Evolutionary conservation across 2,113 vertebrate species (phyloP), one percentile per base, ranked within the genome.

Genomic region (Phocoena sinus): DNA sequence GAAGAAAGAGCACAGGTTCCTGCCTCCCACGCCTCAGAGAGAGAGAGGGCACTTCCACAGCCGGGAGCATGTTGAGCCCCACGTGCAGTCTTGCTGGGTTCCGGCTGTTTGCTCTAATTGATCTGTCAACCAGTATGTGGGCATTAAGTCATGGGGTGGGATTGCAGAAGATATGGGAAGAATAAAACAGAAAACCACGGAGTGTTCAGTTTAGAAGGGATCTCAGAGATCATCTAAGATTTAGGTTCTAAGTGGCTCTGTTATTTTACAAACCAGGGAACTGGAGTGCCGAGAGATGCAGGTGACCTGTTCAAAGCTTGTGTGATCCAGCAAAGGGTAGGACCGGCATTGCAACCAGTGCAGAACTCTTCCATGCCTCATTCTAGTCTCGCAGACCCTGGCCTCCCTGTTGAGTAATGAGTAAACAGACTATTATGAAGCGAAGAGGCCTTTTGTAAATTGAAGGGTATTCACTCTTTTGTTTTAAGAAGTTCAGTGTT

Each of bases 401-500:
- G n/a, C 13, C 76, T 88, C 67, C 50, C 63, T 74, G 74, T 56
- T 91, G 41, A 41, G 44, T 77, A 33, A 60, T 36, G 67, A 63
- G 73, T 79, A 92, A 95, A 62, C 47, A 92, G 90, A 81, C 36
- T 60, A 67, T 53, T 65, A 47, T 67, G 36, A 71, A 91, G 56
- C 31, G 15, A 91, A 93, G 71, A 81, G 71, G 36, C 0, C 65
- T 94, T 94, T 50, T 74, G 11, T 71, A 28, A 80, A 93, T 94
- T 60, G 63, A 96, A 77, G 85, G 70, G 41, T 81, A 58, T 87
- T 95, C 18, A 60, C 15, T 74, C 41, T 87, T 77, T 81, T 96
- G 83, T 94, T 97, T 96, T 95, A 87, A 89, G 73, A 94, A 76
- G 21, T 85, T 96, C 68, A 73, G 44, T 38, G 33, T 91, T 95